Base-by-base conservation (phyloP, 2,113 vertebrate genomes). In the Ptychochromis oligacanthus region DNA sequence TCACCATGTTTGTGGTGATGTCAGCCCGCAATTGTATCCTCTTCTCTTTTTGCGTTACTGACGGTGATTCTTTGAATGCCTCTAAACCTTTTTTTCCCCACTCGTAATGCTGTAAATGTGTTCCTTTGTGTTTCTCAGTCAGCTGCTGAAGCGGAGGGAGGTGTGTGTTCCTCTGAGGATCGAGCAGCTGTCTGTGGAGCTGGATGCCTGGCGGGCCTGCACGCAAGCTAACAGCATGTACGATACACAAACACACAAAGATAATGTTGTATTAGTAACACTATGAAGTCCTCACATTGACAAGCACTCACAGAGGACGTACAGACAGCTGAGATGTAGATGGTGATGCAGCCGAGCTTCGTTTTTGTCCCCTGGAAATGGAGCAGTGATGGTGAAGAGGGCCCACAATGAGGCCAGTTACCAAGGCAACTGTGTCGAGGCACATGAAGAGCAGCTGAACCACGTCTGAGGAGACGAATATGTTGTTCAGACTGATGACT, bases 91-190 rank as follows among this genome's bases (percentile, higher is more conserved):
- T 2, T 49, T 49, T 15, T 7, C 12, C 4, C 11, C 12, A 12
- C 40, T 54, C 49, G 49, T 10, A 9, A 5, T n/a, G 20, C 61
- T 15, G n/a, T 34, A 5, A 49, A 52, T 6, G 1, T 2, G 54
- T 77, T 11, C 55, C 67, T 83, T 1, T 82, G 24, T 74, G 75
- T 82, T 77, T 34, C 34, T 81, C 81, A 99, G 98, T 89, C 98
- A 99, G 95, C 95, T 99, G 89, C 89, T 99, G 91, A 99, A 98
- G 94, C 95, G 97, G 52, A 95, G 97, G 52, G 96, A 98, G 49
- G 98, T 99, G 15, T 95, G 95, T 26, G 96, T 99, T 59, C 98
- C 98, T 70, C 89, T 99, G 88, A 96, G 96, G 95, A 97, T 99
- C 10, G 96, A 97, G 79, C 96, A 96, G 89, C 96, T 99, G 80